These are phyloP conservation scores for Sciurus niger DNA, from an alignment of 2,113 vertebrate species.

Conservation along the genomic window DNA sequence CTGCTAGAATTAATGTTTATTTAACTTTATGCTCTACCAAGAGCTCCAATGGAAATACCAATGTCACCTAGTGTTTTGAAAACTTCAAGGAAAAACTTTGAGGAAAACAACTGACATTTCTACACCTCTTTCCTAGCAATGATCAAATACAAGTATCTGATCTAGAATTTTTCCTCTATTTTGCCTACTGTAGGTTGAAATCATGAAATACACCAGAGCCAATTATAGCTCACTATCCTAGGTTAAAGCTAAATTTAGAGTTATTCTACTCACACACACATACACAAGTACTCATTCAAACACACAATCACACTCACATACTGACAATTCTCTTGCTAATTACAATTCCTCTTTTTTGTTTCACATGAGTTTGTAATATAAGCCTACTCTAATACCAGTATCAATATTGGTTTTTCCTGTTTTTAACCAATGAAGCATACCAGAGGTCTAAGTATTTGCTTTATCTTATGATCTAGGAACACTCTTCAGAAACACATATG, in stretches of 20 bases:
- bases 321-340: neutral
- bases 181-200: neutral
- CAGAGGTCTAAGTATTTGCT: neutral
- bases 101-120: neutral
- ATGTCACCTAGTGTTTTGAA: neutral
- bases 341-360: neutral
- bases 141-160: constrained; percentile 41
- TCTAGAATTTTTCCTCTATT: neutral
- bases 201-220: neutral
- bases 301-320: no score
- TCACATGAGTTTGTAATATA: neutral
- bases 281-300: neutral
- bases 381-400: neutral
- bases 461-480: neutral
- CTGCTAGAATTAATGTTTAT: neutral
- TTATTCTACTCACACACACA: neutral
- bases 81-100: neutral
- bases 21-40: neutral
- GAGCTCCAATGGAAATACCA: neutral
- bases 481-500: neutral
- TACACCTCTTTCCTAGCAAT: neutral
- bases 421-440: neutral
- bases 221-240: no score
- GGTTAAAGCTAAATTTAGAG: constrained; percentile 4
- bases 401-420: neutral